phyloP scores from a whole-genome alignment of 2,888 invertebrate species.

The Apamea anceps region DNA sequence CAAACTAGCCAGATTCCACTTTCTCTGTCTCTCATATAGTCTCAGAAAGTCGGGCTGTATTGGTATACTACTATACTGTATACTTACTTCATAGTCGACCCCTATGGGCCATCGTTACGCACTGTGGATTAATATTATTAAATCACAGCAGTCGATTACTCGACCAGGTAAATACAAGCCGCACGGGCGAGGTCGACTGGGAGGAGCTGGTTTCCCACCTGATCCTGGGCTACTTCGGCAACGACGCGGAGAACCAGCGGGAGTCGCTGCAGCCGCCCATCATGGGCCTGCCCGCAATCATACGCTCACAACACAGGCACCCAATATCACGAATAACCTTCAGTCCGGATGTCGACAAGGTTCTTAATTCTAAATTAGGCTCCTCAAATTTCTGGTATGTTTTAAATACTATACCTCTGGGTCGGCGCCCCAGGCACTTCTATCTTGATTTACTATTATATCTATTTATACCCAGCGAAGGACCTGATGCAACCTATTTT shows the following conservation, averaged over 20 bases:
- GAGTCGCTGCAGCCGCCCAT: conserved; percentile 92
- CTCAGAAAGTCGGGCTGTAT: not conserved
- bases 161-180: conserved; percentile 90
- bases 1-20: not conserved
- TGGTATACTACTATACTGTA: not conserved
- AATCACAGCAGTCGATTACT: not conserved
- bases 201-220: conserved; percentile 95
- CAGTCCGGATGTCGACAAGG: conserved; percentile 90
- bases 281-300: conserved; percentile 89
- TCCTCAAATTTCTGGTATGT: not conserved
- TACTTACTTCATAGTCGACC: not conserved
- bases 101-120: not conserved
- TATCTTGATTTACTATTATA: not conserved
- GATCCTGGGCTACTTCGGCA: conserved; percentile 93
- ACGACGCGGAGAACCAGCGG: conserved; percentile 91
- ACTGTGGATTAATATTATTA: not conserved
- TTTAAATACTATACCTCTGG: not conserved
- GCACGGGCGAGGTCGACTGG: conserved; percentile 91
- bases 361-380: conserved; percentile 59
- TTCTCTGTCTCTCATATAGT: not conserved
- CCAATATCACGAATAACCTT: conserved; percentile 92
- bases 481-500: not conserved
- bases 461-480: not conserved
- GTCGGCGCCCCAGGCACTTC: not conserved
- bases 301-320: conserved; percentile 92